These are phyloP conservation scores for Zenarchopterus dispar DNA, from an alignment of 2,797 vertebrate genomes.

Conservation along the genomic window DNA sequence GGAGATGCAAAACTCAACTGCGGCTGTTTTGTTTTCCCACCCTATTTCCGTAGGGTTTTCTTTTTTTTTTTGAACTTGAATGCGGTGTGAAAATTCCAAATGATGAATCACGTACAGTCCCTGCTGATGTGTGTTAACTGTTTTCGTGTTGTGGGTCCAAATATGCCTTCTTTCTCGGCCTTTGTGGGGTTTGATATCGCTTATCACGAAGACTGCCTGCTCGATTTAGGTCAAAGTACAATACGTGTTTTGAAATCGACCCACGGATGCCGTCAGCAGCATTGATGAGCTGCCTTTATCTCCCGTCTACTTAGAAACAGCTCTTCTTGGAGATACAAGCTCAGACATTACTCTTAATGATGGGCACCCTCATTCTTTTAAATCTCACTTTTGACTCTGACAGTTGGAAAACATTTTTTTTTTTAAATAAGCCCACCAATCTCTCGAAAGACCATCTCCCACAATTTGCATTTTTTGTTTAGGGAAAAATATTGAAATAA, in stretches of 20 bases:
- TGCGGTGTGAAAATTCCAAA: neutral
- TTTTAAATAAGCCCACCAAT: too few species aligned
- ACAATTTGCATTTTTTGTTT: too few species aligned
- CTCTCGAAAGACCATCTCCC: too few species aligned
- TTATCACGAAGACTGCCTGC: constrained; percentile 43
- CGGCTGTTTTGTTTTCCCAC: neutral
- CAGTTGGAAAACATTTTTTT: too few species aligned
- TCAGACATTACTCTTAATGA: neutral
- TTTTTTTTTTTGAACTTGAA: neutral
- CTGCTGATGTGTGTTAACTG: too few species aligned
- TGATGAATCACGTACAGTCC: too few species aligned
- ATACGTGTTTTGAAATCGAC: constrained; percentile 56
- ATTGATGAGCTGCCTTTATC: constrained; percentile 38
- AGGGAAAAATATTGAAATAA: too few species aligned
- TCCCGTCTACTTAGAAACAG: constrained; percentile 23
- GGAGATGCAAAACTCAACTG: constrained; percentile 6
- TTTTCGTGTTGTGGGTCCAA: too few species aligned
- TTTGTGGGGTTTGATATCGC: neutral
- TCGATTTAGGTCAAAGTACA: constrained; percentile 69
- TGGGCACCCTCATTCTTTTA: too few species aligned
- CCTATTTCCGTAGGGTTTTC: too few species aligned
- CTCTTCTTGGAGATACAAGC: constrained; percentile 14
- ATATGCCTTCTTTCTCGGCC: too few species aligned
- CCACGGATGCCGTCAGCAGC: constrained; percentile 48
- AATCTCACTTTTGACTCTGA: too few species aligned